phyloP scores from a whole-genome alignment of 2,797 vertebrate genomes.

The Cynopterus sphinx region DNA sequence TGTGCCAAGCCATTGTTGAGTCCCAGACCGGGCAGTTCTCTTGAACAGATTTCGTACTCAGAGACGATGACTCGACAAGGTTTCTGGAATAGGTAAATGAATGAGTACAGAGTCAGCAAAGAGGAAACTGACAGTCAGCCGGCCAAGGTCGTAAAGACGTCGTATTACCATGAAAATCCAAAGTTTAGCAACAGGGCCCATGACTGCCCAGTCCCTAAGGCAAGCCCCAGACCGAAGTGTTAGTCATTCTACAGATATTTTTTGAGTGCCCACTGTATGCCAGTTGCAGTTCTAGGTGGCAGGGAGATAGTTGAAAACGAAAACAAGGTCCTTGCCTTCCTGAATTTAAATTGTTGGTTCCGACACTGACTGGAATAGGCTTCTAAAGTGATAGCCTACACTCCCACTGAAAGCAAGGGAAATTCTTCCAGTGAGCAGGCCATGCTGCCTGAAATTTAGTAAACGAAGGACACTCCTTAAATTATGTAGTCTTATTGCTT shows the following conservation, averaged over 20 bases:
- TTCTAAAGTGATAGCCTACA: background rate
- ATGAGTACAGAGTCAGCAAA: background rate
- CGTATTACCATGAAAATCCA: background rate
- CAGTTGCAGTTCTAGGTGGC: background rate
- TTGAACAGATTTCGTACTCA: background rate
- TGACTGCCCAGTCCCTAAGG: background rate
- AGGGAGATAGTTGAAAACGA: background rate
- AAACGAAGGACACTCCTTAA: background rate
- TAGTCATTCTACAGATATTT: background rate
- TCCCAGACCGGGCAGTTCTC: background rate
- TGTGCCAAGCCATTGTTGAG: background rate
- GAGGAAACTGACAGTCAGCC: background rate
- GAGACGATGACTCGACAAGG: background rate
- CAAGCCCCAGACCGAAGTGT: background rate
- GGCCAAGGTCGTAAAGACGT: background rate
- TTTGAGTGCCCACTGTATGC: background rate
- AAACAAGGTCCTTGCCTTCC: background rate
- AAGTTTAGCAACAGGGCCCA: background rate
- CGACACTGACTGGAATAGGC: background rate
- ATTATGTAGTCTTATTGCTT: background rate
- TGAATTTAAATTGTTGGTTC: background rate
- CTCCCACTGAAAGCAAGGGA: background rate
- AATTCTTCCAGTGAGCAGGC: background rate
- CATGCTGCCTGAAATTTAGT: background rate
- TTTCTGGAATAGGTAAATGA: background rate